phyloP scores from a whole-genome alignment of 2,797 vertebrate species.

The Poeciliopsis infans region DNA sequence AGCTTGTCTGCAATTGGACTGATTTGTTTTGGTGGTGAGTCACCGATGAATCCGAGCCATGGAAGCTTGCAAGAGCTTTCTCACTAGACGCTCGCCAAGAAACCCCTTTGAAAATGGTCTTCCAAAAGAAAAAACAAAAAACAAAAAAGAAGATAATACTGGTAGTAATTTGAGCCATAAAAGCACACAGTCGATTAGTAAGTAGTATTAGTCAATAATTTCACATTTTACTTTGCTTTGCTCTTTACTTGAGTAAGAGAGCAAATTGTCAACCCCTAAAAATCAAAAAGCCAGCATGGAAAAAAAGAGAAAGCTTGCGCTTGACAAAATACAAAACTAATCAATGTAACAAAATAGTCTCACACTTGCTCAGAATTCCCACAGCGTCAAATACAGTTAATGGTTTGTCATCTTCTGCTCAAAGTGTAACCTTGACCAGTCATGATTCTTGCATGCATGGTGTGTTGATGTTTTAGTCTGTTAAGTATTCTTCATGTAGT shows the following conservation, averaged over 20 bases:
- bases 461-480: too few relatives aligned
- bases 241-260: not conserved
- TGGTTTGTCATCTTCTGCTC: not conserved
- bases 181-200: not conserved
- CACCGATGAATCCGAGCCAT: conserved; percentile 54
- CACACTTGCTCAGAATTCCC: not conserved
- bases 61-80: conserved; percentile 35
- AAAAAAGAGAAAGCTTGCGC: not conserved
- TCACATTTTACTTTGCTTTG: not conserved
- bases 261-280: not conserved
- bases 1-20: conserved; percentile 45
- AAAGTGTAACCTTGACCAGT: not conserved
- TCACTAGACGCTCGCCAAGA: conserved; percentile 44
- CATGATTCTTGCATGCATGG: not conserved
- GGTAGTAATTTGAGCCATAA: conserved; percentile 41
- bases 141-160: conserved; percentile 34
- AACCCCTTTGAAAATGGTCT: conserved; percentile 43
- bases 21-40: conserved; percentile 71
- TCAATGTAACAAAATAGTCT: not conserved
- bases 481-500: too few relatives aligned
- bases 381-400: not conserved
- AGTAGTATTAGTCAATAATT: not conserved
- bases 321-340: not conserved
- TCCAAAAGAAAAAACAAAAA: conserved; percentile 7
- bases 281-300: not conserved